A percentile compares a stretch with the other conserved stretches of the same genome.
phyloP scores from a whole-genome alignment of 2,113 vertebrate genomes.

The Hiodon alosoides region DNA sequence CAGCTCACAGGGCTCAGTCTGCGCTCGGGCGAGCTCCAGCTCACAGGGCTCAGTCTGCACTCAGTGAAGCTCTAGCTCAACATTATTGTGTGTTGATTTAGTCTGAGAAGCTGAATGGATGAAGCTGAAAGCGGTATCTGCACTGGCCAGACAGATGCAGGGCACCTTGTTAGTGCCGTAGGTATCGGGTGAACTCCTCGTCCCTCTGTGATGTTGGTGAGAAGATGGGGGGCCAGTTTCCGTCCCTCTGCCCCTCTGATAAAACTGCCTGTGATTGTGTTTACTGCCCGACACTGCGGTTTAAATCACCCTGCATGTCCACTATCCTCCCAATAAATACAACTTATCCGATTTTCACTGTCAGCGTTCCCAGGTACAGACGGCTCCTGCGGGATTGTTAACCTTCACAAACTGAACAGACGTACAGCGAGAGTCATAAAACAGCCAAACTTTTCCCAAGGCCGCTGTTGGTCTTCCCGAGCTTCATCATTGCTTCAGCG shows the following conservation, averaged over 20 bases:
- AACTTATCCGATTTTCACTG: constrained; percentile 15
- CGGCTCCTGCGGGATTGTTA: constrained; percentile 5
- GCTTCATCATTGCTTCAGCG: neutral
- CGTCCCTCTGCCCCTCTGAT: neutral
- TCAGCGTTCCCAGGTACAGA: constrained; percentile 5
- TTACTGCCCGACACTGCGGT: constrained; percentile 2
- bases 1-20: no score
- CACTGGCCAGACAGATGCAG: neutral
- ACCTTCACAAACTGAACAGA: constrained; percentile 7
- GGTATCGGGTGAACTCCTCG: neutral
- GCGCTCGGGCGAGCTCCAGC: no score
- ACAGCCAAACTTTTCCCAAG: neutral
- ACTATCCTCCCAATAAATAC: constrained; percentile 17
- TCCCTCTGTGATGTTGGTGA: neutral
- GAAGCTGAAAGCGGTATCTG: no score
- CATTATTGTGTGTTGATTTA: no score
- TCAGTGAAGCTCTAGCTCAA: no score
- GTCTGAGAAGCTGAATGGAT: no score
- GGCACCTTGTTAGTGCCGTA: constrained; percentile 2
- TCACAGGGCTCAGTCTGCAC: no score
- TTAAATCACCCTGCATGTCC: constrained; percentile 20
- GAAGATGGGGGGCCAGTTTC: neutral
- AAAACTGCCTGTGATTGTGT: constrained; percentile 12
- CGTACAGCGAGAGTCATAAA: neutral
- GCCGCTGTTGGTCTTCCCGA: no score